These are phyloP conservation scores for Pygathrix nemaeus DNA, from an alignment of 2,113 vertebrate species.

Conservation along the genomic window DNA sequence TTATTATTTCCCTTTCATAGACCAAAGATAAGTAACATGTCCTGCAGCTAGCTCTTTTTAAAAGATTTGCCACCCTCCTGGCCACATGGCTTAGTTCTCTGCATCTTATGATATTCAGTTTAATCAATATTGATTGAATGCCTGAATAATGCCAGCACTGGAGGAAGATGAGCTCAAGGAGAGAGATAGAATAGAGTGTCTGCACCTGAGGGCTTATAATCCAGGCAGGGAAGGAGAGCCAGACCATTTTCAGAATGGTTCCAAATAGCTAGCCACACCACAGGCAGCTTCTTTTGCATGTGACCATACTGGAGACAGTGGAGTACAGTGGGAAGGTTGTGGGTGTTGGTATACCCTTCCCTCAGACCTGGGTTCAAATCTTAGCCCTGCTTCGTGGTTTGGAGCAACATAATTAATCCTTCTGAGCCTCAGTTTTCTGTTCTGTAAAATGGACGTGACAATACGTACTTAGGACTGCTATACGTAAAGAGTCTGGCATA, in stretches of 20 bases:
- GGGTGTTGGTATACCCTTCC: not conserved
- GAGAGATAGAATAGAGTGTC: not conserved
- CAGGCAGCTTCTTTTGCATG: not conserved
- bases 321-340: not conserved
- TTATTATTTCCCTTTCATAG: constrained; percentile 22
- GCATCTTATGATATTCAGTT: constrained; percentile 20
- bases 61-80: constrained; percentile 33
- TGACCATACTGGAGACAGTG: not conserved
- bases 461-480: not conserved
- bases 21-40: not conserved
- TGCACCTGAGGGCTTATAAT: not conserved
- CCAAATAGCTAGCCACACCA: not conserved
- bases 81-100: not conserved
- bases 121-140: constrained; percentile 48
- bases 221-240: not conserved
- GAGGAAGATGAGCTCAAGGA: constrained; percentile 19
- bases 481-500: not conserved
- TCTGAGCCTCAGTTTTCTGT: not conserved
- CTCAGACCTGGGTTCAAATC: not conserved
- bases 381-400: not conserved
- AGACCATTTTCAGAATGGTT: not conserved
- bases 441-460: constrained; percentile 13
- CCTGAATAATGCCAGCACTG: not conserved
- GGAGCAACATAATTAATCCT: not conserved
- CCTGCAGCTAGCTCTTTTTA: not conserved